Percentiles rank a stretch among this genome's conserved stretches.
Conservation (phyloP, 2,888 invertebrate species). For the Heliothis peltigera region DNA sequence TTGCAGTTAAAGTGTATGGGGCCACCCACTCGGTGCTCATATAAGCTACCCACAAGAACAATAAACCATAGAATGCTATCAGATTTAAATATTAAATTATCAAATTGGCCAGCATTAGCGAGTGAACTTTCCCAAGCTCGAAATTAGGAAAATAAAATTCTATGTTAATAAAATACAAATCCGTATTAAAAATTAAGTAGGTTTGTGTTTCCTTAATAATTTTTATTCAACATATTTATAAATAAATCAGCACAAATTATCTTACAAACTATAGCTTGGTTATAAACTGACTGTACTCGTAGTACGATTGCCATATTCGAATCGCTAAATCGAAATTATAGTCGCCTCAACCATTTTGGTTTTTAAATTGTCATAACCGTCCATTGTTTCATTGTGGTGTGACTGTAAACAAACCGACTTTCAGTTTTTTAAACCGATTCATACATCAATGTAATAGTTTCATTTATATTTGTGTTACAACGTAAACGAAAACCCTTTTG, state of each 20-base stretch:
- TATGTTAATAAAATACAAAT: too few relatives aligned
- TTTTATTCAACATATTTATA: too few relatives aligned
- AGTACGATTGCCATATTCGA: neutral
- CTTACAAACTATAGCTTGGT: too few relatives aligned
- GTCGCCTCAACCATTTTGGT: constrained; percentile 8
- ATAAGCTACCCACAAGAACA: constrained; percentile 36
- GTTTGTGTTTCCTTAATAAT: too few relatives aligned
- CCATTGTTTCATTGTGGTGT: constrained; percentile 21
- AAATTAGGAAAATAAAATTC: too few relatives aligned
- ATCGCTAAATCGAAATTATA: constrained; percentile 21
- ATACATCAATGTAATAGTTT: constrained; percentile 1
- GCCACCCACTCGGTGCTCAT: constrained; percentile 59
- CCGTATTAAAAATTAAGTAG: too few relatives aligned
- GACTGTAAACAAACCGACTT: constrained; percentile 27
- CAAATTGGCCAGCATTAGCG: neutral
- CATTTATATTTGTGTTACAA: neutral
- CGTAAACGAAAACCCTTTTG: neutral
- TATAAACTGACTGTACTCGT: too few relatives aligned
- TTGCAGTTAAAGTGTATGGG: constrained; percentile 49
- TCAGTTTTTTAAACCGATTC: neutral
- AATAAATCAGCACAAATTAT: too few relatives aligned
- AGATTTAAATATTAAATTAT: constrained; percentile 26
- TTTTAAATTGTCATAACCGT: constrained; percentile 23
- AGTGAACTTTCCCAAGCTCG: constrained; percentile 7
- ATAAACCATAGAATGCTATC: constrained; percentile 47